phyloP scores from a whole-genome alignment of 1,140 invertebrate genomes.

The Lanistes nyassanus region DNA sequence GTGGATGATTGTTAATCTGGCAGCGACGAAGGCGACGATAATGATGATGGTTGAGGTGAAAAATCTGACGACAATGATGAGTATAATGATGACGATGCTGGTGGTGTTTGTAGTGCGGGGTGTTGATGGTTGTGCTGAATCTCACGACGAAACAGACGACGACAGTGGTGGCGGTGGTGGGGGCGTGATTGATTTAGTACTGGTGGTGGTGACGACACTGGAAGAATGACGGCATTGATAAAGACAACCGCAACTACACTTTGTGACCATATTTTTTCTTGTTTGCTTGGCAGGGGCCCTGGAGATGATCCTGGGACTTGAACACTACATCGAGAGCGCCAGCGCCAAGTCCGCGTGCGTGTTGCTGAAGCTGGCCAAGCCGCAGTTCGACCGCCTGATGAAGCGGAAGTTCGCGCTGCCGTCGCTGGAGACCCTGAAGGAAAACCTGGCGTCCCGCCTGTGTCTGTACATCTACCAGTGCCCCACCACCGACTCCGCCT shows the following conservation, averaged over 20 bases:
- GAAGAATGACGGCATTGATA: too few species aligned
- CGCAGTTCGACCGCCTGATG: slow-evolving; percentile 35
- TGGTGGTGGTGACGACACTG: too few species aligned
- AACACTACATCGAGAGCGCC: slow-evolving; percentile 31
- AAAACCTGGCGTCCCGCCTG: slow-evolving; percentile 30
- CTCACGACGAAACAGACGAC: neutral
- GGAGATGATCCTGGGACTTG: slow-evolving; percentile 31
- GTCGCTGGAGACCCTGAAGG: slow-evolving; percentile 27
- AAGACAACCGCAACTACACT: too few species aligned
- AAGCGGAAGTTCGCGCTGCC: slow-evolving; percentile 26
- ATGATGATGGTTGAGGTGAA: neutral
- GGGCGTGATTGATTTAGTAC: neutral
- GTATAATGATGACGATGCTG: neutral
- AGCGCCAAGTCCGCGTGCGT: slow-evolving; percentile 26
- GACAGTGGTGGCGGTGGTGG: neutral
- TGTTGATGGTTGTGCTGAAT: neutral
- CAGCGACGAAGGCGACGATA: neutral
- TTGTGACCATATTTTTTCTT: neutral
- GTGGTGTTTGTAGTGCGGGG: neutral
- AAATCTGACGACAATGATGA: neutral
- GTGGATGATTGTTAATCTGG: neutral
- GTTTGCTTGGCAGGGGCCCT: slow-evolving; percentile 20
- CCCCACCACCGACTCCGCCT: slow-evolving; percentile 21
- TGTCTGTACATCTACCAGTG: slow-evolving; percentile 39
- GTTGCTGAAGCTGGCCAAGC: slow-evolving; percentile 26